These are phyloP conservation scores for Neoarius graeffei DNA, from an alignment of 2,113 vertebrate species.

Conservation along the genomic window DNA sequence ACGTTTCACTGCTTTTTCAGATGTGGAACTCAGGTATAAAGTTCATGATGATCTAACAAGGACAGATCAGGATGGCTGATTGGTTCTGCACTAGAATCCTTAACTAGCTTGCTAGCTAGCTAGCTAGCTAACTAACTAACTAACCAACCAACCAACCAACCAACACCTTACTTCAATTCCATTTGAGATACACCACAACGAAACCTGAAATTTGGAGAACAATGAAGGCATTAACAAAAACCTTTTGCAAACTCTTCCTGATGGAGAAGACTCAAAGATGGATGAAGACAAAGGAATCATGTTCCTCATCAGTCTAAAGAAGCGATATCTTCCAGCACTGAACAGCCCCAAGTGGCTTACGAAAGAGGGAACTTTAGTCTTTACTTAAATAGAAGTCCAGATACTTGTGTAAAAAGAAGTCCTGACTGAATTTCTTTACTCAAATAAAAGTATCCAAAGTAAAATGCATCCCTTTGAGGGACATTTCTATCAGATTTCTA, in stretches of 20 bases:
- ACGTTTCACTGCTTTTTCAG: not conserved
- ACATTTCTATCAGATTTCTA: too few species aligned
- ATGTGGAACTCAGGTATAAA: not conserved
- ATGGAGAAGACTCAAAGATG: not conserved
- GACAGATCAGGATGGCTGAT: not conserved
- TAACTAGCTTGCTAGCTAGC: not conserved
- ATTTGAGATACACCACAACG: not conserved
- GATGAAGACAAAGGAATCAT: not conserved
- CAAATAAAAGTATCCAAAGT: too few species aligned
- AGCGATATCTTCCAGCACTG: not conserved
- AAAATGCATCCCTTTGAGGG: too few species aligned
- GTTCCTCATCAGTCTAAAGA: not conserved
- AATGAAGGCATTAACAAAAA: not conserved
- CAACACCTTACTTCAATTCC: not conserved
- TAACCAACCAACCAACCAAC: not conserved
- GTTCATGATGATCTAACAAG: not conserved
- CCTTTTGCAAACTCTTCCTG: not conserved
- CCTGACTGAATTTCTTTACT: too few species aligned
- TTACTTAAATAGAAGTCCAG: too few species aligned
- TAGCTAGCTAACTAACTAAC: not conserved
- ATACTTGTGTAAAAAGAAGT: too few species aligned
- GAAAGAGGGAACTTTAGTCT: not conserved
- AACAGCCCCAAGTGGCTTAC: not conserved
- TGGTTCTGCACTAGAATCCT: not conserved
- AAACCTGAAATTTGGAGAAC: not conserved